Evolutionary conservation across 2,888 invertebrate species (phyloP), one percentile per base, ranked within the genome.

Genomic region (Cremastinae sp.): DNA sequence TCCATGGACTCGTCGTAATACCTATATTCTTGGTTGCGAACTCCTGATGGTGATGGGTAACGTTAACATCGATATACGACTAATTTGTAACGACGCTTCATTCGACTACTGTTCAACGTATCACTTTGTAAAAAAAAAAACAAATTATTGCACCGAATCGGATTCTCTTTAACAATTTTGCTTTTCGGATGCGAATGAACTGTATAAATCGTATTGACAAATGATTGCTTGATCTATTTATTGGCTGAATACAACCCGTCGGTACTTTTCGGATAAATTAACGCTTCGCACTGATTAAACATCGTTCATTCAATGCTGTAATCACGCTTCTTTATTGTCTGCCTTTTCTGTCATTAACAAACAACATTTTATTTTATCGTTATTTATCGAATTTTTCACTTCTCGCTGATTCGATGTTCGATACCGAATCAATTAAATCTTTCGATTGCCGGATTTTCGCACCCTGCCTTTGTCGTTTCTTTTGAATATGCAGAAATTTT

Each of bases 401-500:
- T 49, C 38, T 49, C 20, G 14, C 12, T 12, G 20, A 20, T 20
- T 12, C 12, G 20, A 12, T 38, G 49, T 64, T n/a, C 36, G 16
- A 9, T 22, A 34, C 3, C 12, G 8, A 4, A 16, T 49, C 34
- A 34, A 49, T 62, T 20, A 28, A 43, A 12, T 12, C 43, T 49
- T n/a, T n/a, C n/a, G n/a, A n/a, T n/a, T n/a, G n/a, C n/a, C n/a
- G n/a, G n/a, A n/a, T n/a, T n/a, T n/a, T n/a, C n/a, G n/a, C n/a
- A n/a, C n/a, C n/a, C n/a, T n/a, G n/a, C n/a, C n/a, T n/a, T n/a
- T n/a, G 51, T 45, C 20, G 16, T 68, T 65, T 69, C 59, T 61
- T 80, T 83, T 83, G 81, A 84, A 83, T 82, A 87, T 90, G 81
- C 93, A 98, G 98, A 96, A 88, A 92, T 97, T 81, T 93, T 98